These are phyloP conservation scores for Otolemur garnettii DNA, from an alignment of 2,113 vertebrate species.

Conservation along the genomic window DNA sequence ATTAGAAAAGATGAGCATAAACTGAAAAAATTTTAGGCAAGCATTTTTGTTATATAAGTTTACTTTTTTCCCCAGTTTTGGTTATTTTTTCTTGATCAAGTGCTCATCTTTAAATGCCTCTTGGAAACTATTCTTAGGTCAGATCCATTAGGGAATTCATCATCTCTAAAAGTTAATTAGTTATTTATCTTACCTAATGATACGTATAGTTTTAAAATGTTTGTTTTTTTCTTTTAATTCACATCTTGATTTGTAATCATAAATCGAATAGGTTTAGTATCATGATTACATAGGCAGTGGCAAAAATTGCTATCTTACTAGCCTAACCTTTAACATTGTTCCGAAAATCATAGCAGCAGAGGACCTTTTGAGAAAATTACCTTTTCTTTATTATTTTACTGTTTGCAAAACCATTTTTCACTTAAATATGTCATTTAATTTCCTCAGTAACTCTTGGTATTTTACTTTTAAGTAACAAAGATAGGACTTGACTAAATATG, in stretches of 20 bases:
- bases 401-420: slow-evolving; percentile 17
- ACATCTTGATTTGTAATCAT: not conserved
- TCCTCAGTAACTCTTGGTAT: not conserved
- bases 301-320: not conserved
- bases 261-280: not conserved
- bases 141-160: not conserved
- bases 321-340: not conserved
- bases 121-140: not conserved
- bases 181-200: slow-evolving; percentile 9
- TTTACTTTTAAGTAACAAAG: not conserved
- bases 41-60: not conserved
- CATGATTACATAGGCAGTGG: not conserved
- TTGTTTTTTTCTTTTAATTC: slow-evolving; percentile 1
- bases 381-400: slow-evolving; percentile 12
- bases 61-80: slow-evolving; percentile 1
- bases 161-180: not conserved
- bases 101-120: not conserved
- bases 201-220: not conserved
- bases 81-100: slow-evolving; percentile 46
- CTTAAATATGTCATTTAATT: slow-evolving; percentile 33
- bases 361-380: not conserved
- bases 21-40: not conserved
- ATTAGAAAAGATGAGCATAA: slow-evolving; percentile 3
- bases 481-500: not conserved
- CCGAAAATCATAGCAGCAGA: slow-evolving; percentile 1